These are phyloP conservation scores for Bungarus multicinctus DNA, from an alignment of 2,113 vertebrate genomes.

Conservation along the genomic window DNA sequence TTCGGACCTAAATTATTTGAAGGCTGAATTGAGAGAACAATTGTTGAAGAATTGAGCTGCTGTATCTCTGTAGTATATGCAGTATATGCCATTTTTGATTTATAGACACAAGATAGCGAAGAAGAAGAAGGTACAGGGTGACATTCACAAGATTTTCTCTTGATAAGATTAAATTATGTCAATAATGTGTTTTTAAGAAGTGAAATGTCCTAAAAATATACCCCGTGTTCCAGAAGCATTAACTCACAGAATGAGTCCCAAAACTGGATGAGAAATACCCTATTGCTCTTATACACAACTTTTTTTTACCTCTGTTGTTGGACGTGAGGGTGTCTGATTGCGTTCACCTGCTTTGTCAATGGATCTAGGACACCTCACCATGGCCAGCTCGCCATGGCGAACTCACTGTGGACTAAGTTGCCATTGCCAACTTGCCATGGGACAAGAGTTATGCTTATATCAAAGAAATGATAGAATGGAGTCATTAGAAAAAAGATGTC, in stretches of 20 bases:
- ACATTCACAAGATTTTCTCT: neutral
- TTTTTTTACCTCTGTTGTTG: neutral
- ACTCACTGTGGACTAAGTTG: neutral
- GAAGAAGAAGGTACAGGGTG: neutral
- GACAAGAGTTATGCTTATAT: neutral
- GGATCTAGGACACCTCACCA: neutral
- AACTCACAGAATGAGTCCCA: neutral
- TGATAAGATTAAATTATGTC: neutral
- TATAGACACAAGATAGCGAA: neutral
- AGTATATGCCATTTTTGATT: neutral
- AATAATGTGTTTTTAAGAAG: neutral
- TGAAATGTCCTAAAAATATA: neutral
- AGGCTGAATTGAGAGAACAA: neutral
- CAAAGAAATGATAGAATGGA: neutral
- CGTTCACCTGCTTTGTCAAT: neutral
- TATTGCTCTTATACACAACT: neutral
- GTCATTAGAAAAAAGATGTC: neutral
- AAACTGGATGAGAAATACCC: neutral
- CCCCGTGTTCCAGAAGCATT: neutral
- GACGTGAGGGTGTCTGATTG: neutral
- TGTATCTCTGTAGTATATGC: neutral
- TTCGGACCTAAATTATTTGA: neutral
- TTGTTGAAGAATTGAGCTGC: neutral
- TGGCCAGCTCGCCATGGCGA: neutral
- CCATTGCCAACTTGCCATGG: neutral